A percentile compares a stretch with the other conserved stretches of the same genome.
phyloP scores from a whole-genome alignment of 2,797 vertebrate species.

The Acanthopagrus latus region DNA sequence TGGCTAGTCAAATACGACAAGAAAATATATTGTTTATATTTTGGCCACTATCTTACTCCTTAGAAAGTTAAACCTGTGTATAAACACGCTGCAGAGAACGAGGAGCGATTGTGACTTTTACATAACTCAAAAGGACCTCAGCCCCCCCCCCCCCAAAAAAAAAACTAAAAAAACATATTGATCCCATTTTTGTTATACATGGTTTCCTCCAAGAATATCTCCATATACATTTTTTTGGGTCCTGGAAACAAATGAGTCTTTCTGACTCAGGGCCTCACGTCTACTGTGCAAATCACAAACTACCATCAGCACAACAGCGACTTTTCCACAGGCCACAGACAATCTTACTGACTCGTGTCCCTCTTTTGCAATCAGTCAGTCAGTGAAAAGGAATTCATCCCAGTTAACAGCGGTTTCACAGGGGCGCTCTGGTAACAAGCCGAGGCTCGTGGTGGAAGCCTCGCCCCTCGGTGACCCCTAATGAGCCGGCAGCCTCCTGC shows the following conservation, averaged over 20 bases:
- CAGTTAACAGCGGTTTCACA: constrained; percentile 47
- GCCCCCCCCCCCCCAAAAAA: no score
- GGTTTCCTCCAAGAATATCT: background rate
- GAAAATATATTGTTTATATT: background rate
- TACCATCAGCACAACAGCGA: background rate
- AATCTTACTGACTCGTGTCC: constrained; percentile 4
- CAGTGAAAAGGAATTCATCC: constrained; percentile 52
- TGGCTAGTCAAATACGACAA: background rate
- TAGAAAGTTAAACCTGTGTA: background rate
- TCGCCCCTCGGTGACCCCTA: constrained; percentile 74
- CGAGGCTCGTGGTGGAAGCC: constrained; percentile 54
- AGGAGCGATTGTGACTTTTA: background rate
- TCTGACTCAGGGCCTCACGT: background rate
- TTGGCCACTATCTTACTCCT: background rate
- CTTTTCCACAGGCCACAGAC: background rate
- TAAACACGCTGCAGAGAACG: no score
- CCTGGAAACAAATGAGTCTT: background rate
- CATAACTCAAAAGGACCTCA: background rate
- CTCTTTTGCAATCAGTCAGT: constrained; percentile 39
- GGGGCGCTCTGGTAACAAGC: constrained; percentile 62
- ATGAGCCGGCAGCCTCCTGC: constrained; percentile 74
- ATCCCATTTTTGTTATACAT: no score
- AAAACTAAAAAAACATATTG: background rate
- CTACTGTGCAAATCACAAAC: background rate
- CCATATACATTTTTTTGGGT: background rate